Base-by-base conservation (phyloP, 92 coral and sea anemone species). In the Phenganax marumi region DNA sequence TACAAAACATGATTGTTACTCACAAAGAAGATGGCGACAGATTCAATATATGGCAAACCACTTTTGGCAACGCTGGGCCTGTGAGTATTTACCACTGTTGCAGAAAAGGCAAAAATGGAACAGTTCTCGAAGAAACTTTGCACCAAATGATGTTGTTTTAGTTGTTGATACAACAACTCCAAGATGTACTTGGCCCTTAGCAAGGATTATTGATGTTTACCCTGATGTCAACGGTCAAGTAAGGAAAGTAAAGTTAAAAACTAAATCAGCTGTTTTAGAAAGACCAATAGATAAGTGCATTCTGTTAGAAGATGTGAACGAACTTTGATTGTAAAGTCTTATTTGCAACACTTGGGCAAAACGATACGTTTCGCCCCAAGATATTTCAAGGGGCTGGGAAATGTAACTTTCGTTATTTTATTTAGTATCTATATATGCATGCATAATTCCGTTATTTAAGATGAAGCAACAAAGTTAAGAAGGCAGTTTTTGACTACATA, bases 21-120 rank as follows among this genome's bases (percentile, higher is more conserved):
- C 25, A 3, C 75, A 84, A 33, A 73, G 84, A 87, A 81, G 86
- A 54, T 87, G 89, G 89, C 84, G 84, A 14, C 89, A 87, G 24
- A 82, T 75, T 8, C 89, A 87, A 33, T 75, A 87, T 75, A 19
- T 87, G 71, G 86, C 89, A 16, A 82, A 87, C 70, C 18, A 64
- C 1, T 87, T 87, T 22, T 87, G 89, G 89, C 82, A 65, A 23
- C 82, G 89, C 47, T 81, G 86, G 86, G 18, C 75, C 51, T 33
- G 68, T 39, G 86, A 86, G 70, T 86, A 86, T 52, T 55, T 86
- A 48, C 89, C 86, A 13, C 50, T 76, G 10, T 74, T 86, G 9
- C 89, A 86, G 55, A 49, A 56, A 50, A 75, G 89, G 4, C 84
- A 82, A 48, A 87, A 87, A 79, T 87, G 89, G 89, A 19, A 56